These are phyloP conservation scores for Margaritifera margaritifera DNA, from an alignment of 2,888 invertebrate genomes.

Conservation along the genomic window DNA sequence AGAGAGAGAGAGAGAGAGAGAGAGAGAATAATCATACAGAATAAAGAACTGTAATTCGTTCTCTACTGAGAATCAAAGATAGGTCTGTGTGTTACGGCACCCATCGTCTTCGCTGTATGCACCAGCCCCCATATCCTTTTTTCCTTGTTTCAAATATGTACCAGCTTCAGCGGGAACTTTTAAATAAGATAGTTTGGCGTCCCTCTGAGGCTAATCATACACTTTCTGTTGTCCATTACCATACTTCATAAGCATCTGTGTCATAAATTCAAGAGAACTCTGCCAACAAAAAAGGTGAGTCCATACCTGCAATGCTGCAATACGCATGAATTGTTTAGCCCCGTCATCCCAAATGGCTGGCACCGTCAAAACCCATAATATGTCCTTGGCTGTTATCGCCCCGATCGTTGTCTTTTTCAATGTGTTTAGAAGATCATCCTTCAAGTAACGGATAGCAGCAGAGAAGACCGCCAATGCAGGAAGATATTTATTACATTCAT, in stretches of 20 bases:
- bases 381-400: neutral
- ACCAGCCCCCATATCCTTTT: too few species aligned
- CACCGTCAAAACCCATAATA: slow-evolving; percentile 13
- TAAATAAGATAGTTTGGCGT: too few species aligned
- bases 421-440: slow-evolving; percentile 12
- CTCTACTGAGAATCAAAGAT: too few species aligned
- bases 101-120: too few species aligned
- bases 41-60: too few species aligned
- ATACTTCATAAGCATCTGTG: neutral
- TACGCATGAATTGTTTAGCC: slow-evolving; percentile 22
- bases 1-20: too few species aligned
- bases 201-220: too few species aligned
- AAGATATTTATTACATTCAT: neutral
- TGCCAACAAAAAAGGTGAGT: neutral
- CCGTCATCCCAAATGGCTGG: slow-evolving; percentile 22
- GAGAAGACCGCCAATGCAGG: slow-evolving; percentile 17
- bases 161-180: too few species aligned
- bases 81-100: too few species aligned
- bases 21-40: too few species aligned
- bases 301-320: slow-evolving; percentile 13
- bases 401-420: neutral
- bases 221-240: too few species aligned
- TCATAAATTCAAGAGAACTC: neutral
- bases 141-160: too few species aligned
- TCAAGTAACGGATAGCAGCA: slow-evolving; percentile 17